Evolutionary conservation across 2,888 invertebrate species (phyloP).

Genomic region (Apotomis betuletana): DNA sequence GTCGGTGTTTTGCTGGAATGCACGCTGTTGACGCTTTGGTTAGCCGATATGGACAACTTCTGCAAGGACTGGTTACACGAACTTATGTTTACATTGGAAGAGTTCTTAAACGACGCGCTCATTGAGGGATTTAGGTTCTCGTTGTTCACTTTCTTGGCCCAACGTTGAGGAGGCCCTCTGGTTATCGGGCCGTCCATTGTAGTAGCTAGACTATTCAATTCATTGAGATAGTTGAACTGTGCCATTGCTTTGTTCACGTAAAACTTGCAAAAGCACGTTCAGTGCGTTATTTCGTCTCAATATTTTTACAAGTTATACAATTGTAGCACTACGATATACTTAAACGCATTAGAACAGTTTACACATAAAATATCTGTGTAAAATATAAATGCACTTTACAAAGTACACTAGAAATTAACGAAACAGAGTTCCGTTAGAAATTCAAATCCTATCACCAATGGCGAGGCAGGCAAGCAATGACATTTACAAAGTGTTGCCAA

Average conservation of each 20-base stretch:
- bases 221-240: slow-evolving; percentile 91
- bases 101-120: slow-evolving; percentile 74
- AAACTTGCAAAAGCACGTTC: slow-evolving; percentile 26
- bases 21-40: slow-evolving; percentile 81
- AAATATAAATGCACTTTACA: slow-evolving; percentile 30
- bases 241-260: slow-evolving; percentile 82
- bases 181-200: slow-evolving; percentile 91
- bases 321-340: slow-evolving; percentile 16
- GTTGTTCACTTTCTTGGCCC: slow-evolving; percentile 89
- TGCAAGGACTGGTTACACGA: slow-evolving; percentile 86
- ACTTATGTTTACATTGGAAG: slow-evolving; percentile 83
- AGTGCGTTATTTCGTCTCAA: slow-evolving; percentile 1
- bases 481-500: slow-evolving; percentile 19
- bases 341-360: slow-evolving; percentile 31
- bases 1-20: slow-evolving; percentile 84
- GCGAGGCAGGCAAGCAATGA: slow-evolving; percentile 19
- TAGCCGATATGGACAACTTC: slow-evolving; percentile 84
- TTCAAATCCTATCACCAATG: slow-evolving; percentile 44
- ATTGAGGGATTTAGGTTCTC: slow-evolving; percentile 82
- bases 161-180: slow-evolving; percentile 90
- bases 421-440: slow-evolving; percentile 48
- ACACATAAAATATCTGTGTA: slow-evolving; percentile 19
- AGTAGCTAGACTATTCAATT: slow-evolving; percentile 87
- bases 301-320: neutral
- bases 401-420: slow-evolving; percentile 40